Evolutionary conservation across 2,113 vertebrate genomes (phyloP).

Genomic region (Silurus asotus): DNA sequence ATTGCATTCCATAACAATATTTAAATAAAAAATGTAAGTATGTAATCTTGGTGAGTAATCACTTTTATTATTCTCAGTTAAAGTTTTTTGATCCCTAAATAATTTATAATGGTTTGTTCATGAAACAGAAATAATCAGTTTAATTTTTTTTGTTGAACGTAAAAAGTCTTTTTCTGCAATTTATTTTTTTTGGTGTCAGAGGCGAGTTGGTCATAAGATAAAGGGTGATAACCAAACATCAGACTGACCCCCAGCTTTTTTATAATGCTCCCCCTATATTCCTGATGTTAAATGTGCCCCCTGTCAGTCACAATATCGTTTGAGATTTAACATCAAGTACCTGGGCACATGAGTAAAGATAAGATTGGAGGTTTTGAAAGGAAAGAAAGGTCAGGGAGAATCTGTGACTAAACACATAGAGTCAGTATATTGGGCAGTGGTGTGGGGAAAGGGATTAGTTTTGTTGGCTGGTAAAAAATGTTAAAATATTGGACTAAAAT

Average conservation of each 20-base stretch:
- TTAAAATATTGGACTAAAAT: too few species aligned
- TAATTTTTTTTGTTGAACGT: background rate
- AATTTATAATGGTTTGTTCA: background rate
- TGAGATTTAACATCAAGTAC: background rate
- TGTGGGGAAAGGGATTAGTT: background rate
- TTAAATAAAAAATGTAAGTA: background rate
- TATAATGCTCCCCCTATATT: background rate
- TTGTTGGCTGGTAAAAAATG: background rate
- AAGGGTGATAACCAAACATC: background rate
- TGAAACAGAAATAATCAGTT: background rate
- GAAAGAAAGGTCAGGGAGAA: too few species aligned
- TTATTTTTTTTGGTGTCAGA: background rate
- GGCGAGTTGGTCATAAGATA: background rate
- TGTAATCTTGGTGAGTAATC: background rate
- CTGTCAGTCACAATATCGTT: background rate
- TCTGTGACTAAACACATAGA: too few species aligned
- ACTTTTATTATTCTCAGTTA: background rate
- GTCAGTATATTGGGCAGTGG: background rate
- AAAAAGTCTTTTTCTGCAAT: background rate
- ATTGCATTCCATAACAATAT: background rate
- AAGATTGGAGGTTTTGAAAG: background rate
- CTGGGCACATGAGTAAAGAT: background rate
- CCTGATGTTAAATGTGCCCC: background rate
- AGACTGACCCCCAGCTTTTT: background rate
- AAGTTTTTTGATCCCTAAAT: background rate